phyloP scores from a whole-genome alignment of 2,797 vertebrate species.

The Momotus momota region DNA sequence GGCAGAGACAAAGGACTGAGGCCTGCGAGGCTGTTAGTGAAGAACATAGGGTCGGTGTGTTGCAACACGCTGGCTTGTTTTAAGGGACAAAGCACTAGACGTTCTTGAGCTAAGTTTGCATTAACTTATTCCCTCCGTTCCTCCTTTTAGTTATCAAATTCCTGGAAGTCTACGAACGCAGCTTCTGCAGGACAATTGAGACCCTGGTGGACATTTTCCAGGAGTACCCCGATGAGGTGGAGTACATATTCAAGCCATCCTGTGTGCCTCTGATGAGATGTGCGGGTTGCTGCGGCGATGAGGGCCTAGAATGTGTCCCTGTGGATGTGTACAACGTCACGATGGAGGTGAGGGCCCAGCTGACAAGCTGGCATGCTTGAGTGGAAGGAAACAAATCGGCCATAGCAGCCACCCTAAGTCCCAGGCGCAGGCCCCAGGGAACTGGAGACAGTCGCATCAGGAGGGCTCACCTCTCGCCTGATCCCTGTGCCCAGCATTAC shows the following conservation, averaged over 20 bases:
- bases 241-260: slow-evolving; percentile 96
- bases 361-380: background rate
- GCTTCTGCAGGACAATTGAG: slow-evolving; percentile 93
- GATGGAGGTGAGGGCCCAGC: slow-evolving; percentile 86
- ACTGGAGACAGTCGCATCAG: background rate
- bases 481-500: background rate
- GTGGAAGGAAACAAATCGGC: background rate
- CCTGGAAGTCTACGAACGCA: slow-evolving; percentile 93
- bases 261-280: slow-evolving; percentile 95
- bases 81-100: background rate
- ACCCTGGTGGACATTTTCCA: slow-evolving; percentile 95
- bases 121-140: slow-evolving; percentile 50
- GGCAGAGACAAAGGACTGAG: background rate
- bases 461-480: background rate
- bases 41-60: slow-evolving; percentile 18
- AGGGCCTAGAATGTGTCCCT: slow-evolving; percentile 92
- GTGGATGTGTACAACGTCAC: slow-evolving; percentile 89
- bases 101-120: slow-evolving; percentile 15
- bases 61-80: slow-evolving; percentile 35
- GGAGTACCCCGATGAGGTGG: slow-evolving; percentile 96
- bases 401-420: background rate
- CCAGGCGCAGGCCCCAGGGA: background rate
- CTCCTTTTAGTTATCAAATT: slow-evolving; percentile 89
- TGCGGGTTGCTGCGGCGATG: slow-evolving; percentile 94
- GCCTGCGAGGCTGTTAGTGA: background rate